Base-by-base conservation (phyloP, 1,140 invertebrate genomes). In the Mercenaria mercenaria region DNA sequence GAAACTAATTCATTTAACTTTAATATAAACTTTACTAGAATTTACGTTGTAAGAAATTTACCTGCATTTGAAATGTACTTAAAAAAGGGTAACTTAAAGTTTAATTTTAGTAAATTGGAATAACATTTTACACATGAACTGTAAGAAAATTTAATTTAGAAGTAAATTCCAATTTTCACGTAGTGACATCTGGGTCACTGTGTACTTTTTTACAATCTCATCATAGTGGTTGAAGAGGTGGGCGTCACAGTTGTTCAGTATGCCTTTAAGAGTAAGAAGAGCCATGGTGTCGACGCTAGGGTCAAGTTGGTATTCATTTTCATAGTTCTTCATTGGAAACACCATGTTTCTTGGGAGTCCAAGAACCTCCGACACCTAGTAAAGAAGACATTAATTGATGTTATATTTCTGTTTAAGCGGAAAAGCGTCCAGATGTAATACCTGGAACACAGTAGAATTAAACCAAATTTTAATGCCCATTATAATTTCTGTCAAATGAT, bases 291-390 rank as follows among this genome's bases (percentile, higher is more conserved):
- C 52, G 39, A 91, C 64, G 26, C 76, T 69, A 13, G 23, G 37
- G 32, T 91, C 67, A 0, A 88, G 50, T 43, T 91, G 69, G n/a
- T 29, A 72, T 37, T 91, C 89, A 11, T 37, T 11, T 64, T 88
- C 83, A 64, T 91, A 91, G 79, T 91, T 91, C 77, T 88, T 91
- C 59, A 91, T 72, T 11, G 84, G 77, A 50, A 88, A 79, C 0
- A 91, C 34, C 18, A 43, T n/a, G 47, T 85, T 86, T 26, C 84
- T 67, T 10, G 76, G 74, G 23, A 91, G 20, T 18, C 84, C 84
- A 13, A 91, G 23, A 0, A 82, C 20, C 29, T 81, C 50, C 8
- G 89, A 74, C 15, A 79, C 76, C 76, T 90, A 20, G 11, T 32
- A 67, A 20, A 23, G 10, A 20, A 15, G 67, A 47, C 43, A 6